These are phyloP conservation scores for Andricus curvator DNA, from an alignment of 2,888 invertebrate species.

Conservation along the genomic window DNA sequence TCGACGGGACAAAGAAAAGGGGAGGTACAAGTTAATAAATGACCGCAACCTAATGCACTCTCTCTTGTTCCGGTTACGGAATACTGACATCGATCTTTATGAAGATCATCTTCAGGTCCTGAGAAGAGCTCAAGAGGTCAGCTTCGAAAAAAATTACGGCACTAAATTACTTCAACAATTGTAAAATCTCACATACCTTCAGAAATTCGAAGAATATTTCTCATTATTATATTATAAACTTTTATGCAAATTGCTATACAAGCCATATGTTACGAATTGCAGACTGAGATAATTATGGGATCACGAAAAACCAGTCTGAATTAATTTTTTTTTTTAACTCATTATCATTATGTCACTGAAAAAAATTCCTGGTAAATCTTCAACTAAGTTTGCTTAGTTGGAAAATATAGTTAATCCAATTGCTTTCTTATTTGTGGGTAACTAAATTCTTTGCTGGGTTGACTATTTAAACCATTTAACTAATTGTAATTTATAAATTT, in stretches of 20 bases:
- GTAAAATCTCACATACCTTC: not conserved
- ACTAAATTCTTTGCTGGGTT: too few relatives aligned
- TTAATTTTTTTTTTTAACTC: not conserved
- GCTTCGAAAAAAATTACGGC: not conserved
- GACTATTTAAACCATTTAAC: too few relatives aligned
- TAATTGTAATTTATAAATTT: too few relatives aligned
- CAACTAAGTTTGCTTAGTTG: too few relatives aligned
- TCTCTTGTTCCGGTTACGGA: not conserved
- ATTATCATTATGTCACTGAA: too few relatives aligned
- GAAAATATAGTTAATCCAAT: too few relatives aligned
- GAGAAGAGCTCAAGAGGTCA: slow-evolving; percentile 9
- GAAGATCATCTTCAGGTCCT: slow-evolving; percentile 12
- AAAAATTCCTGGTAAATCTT: too few relatives aligned
- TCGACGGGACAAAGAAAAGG: slow-evolving; percentile 44
- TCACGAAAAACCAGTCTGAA: not conserved
- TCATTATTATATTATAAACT: not conserved
- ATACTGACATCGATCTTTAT: slow-evolving; percentile 15
- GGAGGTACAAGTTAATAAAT: slow-evolving; percentile 17
- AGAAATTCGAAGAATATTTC: not conserved
- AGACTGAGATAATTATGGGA: slow-evolving; percentile 1
- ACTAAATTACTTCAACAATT: not conserved
- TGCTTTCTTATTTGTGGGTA: too few relatives aligned
- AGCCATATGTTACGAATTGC: not conserved
- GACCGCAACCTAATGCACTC: slow-evolving; percentile 8
- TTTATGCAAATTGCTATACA: not conserved